phyloP scores from a whole-genome alignment of 2,113 vertebrate genomes.

The Piliocolobus tephrosceles region DNA sequence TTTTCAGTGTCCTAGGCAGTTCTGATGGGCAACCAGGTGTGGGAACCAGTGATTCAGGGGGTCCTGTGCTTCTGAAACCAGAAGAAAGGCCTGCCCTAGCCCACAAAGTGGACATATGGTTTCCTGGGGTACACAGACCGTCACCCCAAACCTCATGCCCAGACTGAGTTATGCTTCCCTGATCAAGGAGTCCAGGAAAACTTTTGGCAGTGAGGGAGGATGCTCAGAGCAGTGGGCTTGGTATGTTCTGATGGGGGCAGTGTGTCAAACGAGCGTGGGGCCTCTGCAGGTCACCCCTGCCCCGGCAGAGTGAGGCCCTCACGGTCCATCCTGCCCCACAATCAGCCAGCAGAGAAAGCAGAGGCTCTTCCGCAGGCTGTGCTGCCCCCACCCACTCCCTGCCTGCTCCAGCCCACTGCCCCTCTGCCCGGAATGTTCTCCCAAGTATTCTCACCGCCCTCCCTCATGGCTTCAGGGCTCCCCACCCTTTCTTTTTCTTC shows the following conservation, averaged over 20 bases:
- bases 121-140: background rate
- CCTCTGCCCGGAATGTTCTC: background rate
- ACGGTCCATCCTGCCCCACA: accelerated
- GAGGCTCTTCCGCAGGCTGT: background rate
- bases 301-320: background rate
- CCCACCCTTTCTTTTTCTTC: background rate
- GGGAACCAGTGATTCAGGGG: too few species aligned
- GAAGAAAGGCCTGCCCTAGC: background rate
- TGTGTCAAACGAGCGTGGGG: accelerated
- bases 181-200: background rate
- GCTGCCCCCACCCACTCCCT: background rate
- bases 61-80: background rate
- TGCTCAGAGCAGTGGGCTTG: accelerated
- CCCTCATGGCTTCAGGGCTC: too few species aligned
- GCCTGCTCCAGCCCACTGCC: background rate
- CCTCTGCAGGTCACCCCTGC: background rate
- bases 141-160: background rate
- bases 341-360: too few species aligned
- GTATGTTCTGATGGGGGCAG: background rate
- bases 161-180: background rate
- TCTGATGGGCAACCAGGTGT: background rate
- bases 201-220: background rate
- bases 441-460: background rate
- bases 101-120: too few species aligned
- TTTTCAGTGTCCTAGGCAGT: background rate